These are phyloP conservation scores for Microcebus jonahi DNA, from an alignment of 2,113 vertebrate species.

Conservation along the genomic window DNA sequence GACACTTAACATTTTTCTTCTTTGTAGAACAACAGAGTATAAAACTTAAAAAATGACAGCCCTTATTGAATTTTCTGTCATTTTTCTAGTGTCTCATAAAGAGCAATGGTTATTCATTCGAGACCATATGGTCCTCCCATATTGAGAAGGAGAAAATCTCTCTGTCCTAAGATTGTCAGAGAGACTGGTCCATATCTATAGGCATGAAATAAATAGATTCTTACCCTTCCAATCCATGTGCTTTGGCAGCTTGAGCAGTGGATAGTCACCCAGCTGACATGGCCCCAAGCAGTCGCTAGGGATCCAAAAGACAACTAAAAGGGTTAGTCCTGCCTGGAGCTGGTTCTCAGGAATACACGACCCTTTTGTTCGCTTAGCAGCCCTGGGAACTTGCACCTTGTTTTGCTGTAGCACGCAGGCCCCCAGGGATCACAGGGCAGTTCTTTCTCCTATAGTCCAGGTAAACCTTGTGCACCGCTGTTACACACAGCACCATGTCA, in stretches of 20 bases:
- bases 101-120: neutral
- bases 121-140: neutral
- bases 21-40: neutral
- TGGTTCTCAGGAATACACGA: rapidly evolving
- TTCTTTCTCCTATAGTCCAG: neutral
- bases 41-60: neutral
- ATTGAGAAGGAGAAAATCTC: neutral
- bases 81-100: neutral
- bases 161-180: neutral
- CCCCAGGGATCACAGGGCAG: neutral
- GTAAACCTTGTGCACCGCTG: neutral
- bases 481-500: rapidly evolving
- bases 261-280: neutral
- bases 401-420: neutral
- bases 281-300: neutral
- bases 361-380: neutral
- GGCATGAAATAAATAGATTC: neutral
- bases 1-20: neutral
- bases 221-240: rapidly evolving
- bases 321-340: rapidly evolving
- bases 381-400: neutral
- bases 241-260: neutral
- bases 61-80: neutral
- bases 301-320: neutral
- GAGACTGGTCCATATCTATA: neutral